Evolutionary conservation across 2,113 vertebrate species (phyloP).

Genomic region (Mellivora capensis): DNA sequence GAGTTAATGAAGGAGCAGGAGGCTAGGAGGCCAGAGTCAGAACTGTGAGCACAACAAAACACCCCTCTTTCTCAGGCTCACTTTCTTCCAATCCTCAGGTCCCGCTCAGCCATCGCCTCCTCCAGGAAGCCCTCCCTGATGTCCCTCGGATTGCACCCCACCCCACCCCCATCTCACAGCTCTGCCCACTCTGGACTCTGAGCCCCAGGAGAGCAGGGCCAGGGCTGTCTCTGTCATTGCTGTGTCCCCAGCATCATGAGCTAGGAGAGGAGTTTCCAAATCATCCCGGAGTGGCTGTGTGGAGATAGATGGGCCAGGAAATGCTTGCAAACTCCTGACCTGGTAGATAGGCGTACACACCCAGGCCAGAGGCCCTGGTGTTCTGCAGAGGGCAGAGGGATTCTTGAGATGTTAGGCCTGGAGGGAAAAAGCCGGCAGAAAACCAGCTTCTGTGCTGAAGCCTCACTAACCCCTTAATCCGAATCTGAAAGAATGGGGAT

Average conservation of each 20-base stretch:
- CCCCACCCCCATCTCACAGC: background rate
- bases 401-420: background rate
- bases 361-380: background rate
- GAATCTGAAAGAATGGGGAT: background rate
- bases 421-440: background rate
- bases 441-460: background rate
- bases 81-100: background rate
- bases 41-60: background rate
- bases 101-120: background rate
- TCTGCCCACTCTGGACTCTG: background rate
- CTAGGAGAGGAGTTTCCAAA: background rate
- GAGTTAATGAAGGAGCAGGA: background rate
- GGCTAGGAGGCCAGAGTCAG: background rate
- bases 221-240: background rate
- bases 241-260: background rate
- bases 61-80: background rate
- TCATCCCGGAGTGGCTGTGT: rapidly evolving
- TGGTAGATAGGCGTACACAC: background rate
- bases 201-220: background rate
- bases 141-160: background rate
- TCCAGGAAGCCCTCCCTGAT: background rate
- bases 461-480: background rate
- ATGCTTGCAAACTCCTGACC: background rate
- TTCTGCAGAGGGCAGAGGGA: background rate
- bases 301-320: background rate